These are phyloP conservation scores for Notocelia uddmanniana DNA, from an alignment of 2,888 invertebrate genomes.

Conservation along the genomic window DNA sequence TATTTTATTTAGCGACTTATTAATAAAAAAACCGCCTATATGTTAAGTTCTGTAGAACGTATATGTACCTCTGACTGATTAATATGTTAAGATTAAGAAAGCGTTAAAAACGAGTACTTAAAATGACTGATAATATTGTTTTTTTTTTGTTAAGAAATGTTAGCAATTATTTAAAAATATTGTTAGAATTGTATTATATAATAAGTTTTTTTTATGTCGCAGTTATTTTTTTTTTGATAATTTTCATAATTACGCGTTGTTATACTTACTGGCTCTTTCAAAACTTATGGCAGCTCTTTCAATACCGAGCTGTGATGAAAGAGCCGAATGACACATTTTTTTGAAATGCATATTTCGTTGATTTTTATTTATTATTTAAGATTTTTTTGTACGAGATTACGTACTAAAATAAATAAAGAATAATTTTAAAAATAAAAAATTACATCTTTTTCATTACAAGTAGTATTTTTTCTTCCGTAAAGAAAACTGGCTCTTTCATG, in stretches of 20 bases:
- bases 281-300: no score
- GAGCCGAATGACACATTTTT: no score
- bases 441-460: not conserved
- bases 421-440: not conserved
- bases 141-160: not conserved
- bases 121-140: not conserved
- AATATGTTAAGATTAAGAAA: slow-evolving; percentile 3
- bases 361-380: not conserved
- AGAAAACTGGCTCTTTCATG: slow-evolving; percentile 18
- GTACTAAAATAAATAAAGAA: slow-evolving; percentile 6
- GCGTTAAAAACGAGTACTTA: not conserved
- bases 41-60: not conserved
- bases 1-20: not conserved
- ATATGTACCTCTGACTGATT: slow-evolving; percentile 5
- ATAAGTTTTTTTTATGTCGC: not conserved
- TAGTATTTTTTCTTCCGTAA: slow-evolving; percentile 9
- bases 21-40: slow-evolving; percentile 8
- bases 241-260: slow-evolving; percentile 7
- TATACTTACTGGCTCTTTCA: not conserved
- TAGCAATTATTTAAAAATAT: not conserved
- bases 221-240: slow-evolving; percentile 1
- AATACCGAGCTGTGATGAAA: no score
- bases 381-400: slow-evolving; percentile 8
- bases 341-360: no score
- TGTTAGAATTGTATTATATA: slow-evolving; percentile 4